Evolutionary conservation across 1,140 invertebrate species (phyloP), one percentile per base, ranked within the genome.

Genomic region (Physella acuta): DNA sequence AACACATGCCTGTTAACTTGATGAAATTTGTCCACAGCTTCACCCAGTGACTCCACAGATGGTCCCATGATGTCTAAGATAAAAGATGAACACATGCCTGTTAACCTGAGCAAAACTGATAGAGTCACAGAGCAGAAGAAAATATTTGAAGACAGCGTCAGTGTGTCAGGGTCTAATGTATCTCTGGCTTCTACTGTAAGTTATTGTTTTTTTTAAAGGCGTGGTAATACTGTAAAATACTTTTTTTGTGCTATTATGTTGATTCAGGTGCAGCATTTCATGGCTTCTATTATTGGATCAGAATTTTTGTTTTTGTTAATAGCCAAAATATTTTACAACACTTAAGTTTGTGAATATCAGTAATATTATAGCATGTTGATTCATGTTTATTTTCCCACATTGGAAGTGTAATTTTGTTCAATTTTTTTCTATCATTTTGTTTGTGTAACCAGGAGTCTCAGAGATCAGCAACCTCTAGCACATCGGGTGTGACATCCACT

Each of bases 61-160:
- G 76, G 74, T 24, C 71, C 60, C 8, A 52, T 61, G 0, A 77
- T 77, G 71, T 77, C 76, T 33, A 77, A 71, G 51, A 68, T 70
- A 20, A 49, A 67, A 37, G 76, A 78, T 56, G 68, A 69, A 28
- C 62, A 63, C 51, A 44, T 77, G 26, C 71, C 69, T 31, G 68
- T 66, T 24, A 68, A 28, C 34, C 20, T 71, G 58, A 70, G 33
- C 58, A 56, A 36, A 53, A 66, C 69, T 28, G 53, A 44, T 56
- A 63, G 34, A 52, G n/a, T 56, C 30, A 39, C 31, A 65, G 44
- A 33, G 17, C 53, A 11, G 26, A 58, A 16, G 26, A 34, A 16
- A 34, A 2, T 17, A 5, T 30, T 65, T 24, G 20, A 51, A 51
- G 49, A 62, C 60, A 59, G 68, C 63, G 33, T 51, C 65, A 59